Base-by-base conservation (phyloP, 2,113 vertebrate genomes). In the Speoplatyrhinus poulsoni region DNA sequence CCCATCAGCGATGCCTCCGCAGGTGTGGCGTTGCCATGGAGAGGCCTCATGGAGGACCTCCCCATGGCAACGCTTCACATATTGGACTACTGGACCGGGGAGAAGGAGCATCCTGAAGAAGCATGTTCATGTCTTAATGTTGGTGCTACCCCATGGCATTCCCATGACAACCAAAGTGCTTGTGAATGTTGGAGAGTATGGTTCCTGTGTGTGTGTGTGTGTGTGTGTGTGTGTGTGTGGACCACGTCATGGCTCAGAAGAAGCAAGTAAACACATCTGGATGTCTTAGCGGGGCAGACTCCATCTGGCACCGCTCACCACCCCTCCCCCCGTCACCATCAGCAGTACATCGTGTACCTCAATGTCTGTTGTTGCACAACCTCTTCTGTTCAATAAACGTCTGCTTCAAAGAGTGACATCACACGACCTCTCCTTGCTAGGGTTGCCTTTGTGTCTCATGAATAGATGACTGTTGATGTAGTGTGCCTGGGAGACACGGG, bases 281-380 rank as follows among this genome's bases (percentile, higher is more conserved):
- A 85, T 67, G 73, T 71, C 80, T 87, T 70, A 82, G 48, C 74
- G 81, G 72, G 75, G 70, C 80, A 71, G 72, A 78, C 90, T 81
- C 79, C 76, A 76, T 76, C 80, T 62, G 48, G 67, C 63, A 52
- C 62, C 46, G 69, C 64, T 65, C 61, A 46, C 53, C 70, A 41
- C 50, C 53, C 52, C 59, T 32, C 63, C 56, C 46, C 73, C 65
- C 74, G 75, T 73, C 73, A 89, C 93, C 92, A 92, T 93, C 92
- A 88, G 94, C 91, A 92, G 92, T 87, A 91, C 91, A 88, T 92
- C 92, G 90, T 93, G 94, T 96, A 98, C 96, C 96, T 97, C 96
- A 96, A 92, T 95, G 91, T 95, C 87, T 87, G 93, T 95, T 95
- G 94, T 95, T 95, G 94, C 95, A 96, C 93, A 95, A 93, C 92